Conservation (phyloP, 2,888 invertebrate genomes). For the Conistra vaccinii region DNA sequence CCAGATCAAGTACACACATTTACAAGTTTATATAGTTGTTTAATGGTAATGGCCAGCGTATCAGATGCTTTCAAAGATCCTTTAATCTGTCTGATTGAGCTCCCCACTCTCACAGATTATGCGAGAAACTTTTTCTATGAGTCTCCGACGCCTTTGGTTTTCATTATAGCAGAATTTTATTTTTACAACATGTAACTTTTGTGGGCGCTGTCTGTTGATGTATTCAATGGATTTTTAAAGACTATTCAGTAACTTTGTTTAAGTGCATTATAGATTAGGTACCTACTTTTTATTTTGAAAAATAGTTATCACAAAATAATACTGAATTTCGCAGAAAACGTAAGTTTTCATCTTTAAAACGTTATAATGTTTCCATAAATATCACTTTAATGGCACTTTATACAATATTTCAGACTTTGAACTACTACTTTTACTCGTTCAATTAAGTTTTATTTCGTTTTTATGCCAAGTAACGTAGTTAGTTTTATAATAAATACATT, state of each 20-base stretch:
- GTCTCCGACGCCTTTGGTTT: constrained; percentile 65
- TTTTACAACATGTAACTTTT: constrained; percentile 50
- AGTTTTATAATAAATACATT: neutral
- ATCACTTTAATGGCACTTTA: neutral
- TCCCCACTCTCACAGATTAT: constrained; percentile 38
- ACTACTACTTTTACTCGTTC: neutral
- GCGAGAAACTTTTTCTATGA: constrained; percentile 46
- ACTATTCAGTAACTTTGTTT: constrained; percentile 4
- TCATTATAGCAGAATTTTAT: constrained; percentile 63
- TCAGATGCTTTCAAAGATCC: constrained; percentile 73
- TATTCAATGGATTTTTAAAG: constrained; percentile 30
- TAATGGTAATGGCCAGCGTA: constrained; percentile 63
- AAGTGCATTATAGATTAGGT: neutral
- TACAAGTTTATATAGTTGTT: constrained; percentile 53
- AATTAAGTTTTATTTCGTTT: neutral
- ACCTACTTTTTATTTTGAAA: neutral
- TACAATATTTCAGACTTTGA: too few relatives aligned
- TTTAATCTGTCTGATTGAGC: constrained; percentile 83
- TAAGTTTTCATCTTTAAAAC: neutral
- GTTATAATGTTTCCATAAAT: neutral
- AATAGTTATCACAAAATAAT: neutral
- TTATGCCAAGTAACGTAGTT: neutral
- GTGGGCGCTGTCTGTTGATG: constrained; percentile 28
- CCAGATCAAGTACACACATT: constrained; percentile 34
- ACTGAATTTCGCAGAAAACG: neutral